Conservation (phyloP, 2,888 invertebrate genomes). For the Neelides folsomi region DNA sequence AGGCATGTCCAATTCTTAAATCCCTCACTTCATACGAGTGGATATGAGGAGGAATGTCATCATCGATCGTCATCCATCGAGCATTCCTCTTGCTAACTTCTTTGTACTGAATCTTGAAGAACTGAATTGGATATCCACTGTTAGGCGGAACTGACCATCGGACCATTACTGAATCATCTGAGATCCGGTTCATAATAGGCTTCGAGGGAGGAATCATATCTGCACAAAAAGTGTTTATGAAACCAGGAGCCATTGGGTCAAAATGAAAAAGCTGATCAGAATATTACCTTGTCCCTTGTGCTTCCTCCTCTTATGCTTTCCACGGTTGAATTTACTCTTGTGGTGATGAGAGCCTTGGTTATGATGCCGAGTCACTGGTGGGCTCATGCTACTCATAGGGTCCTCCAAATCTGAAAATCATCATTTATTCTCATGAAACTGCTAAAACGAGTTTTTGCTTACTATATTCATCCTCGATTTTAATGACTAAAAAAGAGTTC, state of each 20-base stretch:
- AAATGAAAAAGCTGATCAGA: neutral
- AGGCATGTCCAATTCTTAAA: conserved; percentile 57
- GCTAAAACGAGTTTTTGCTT: too few relatives aligned
- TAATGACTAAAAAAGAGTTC: too few relatives aligned
- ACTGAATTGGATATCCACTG: conserved; percentile 66
- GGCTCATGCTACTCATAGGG: conserved; percentile 22
- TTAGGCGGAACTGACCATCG: conserved; percentile 74
- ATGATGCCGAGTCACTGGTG: conserved; percentile 27
- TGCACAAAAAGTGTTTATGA: conserved; percentile 5
- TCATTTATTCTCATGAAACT: conserved; percentile 1
- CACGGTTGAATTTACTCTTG: conserved; percentile 31
- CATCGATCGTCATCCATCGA: conserved; percentile 65
- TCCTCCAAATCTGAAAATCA: conserved; percentile 24
- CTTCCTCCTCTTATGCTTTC: conserved; percentile 30
- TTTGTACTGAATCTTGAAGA: conserved; percentile 66
- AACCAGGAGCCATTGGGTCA: too few relatives aligned
- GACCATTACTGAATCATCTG: conserved; percentile 83
- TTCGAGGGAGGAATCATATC: conserved; percentile 70
- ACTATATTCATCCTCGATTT: too few relatives aligned
- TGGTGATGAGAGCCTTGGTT: conserved; percentile 27
- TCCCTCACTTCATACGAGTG: conserved; percentile 63
- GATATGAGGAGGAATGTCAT: conserved; percentile 64
- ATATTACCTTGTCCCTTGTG: conserved; percentile 31
- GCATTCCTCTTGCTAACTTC: conserved; percentile 40
- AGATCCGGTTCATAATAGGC: conserved; percentile 71